These are phyloP conservation scores for Chrysina gloriosa DNA, from an alignment of 2,888 invertebrate genomes.

Conservation along the genomic window DNA sequence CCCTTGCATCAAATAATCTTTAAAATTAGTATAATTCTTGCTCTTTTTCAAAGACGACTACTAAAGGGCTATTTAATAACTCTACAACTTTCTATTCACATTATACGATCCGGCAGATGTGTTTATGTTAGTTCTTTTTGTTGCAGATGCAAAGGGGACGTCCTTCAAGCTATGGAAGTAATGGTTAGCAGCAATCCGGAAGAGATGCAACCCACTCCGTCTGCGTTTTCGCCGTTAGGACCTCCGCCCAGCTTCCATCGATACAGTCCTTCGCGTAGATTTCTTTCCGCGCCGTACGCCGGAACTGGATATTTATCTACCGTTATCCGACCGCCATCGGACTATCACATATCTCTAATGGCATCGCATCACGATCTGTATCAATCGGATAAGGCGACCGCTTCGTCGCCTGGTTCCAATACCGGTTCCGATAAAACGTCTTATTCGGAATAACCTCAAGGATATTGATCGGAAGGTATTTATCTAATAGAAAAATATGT, in stretches of 20 bases:
- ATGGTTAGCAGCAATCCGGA: slow-evolving; percentile 72
- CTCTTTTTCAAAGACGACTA: no score
- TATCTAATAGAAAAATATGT: no score
- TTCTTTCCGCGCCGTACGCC: slow-evolving; percentile 84
- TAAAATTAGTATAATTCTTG: no score
- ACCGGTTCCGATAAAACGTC: slow-evolving; percentile 70
- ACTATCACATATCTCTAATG: slow-evolving; percentile 61
- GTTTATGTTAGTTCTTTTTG: slow-evolving; percentile 20
- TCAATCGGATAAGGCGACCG: slow-evolving; percentile 61
- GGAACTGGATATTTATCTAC: slow-evolving; percentile 87
- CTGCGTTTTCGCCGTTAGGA: slow-evolving; percentile 83
- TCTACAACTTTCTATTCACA: not conserved
- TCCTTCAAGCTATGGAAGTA: slow-evolving; percentile 92
- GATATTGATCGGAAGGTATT: slow-evolving; percentile 23
- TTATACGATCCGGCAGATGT: not conserved
- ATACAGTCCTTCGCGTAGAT: slow-evolving; percentile 75
- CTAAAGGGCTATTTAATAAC: no score
- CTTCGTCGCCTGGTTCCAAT: slow-evolving; percentile 67
- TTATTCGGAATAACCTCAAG: slow-evolving; percentile 66
- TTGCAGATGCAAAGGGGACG: slow-evolving; percentile 76
- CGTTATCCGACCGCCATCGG: slow-evolving; percentile 71
- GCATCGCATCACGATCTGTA: slow-evolving; percentile 64
- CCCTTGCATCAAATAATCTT: no score
- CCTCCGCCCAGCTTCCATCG: slow-evolving; percentile 72
- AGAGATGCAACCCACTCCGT: slow-evolving; percentile 61